Base-by-base conservation (phyloP, 2,113 vertebrate genomes). In the Phrynosoma platyrhinos region DNA sequence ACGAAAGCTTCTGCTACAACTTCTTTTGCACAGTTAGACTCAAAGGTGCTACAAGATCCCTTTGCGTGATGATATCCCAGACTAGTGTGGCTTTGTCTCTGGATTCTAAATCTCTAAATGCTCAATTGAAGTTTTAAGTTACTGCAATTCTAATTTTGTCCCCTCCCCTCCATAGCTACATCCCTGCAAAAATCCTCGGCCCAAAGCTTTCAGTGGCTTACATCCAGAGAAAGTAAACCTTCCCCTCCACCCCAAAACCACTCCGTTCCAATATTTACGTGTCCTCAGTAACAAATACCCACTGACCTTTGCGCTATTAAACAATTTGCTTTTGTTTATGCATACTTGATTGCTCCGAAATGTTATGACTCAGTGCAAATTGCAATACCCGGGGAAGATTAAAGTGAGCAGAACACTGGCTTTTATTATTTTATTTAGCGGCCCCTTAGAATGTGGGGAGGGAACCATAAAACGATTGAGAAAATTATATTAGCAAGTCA, bases 401-500 rank as follows among this genome's bases (percentile, higher is more conserved):
- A 93, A 96, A 92, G 94, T 92, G 95, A 96, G 96, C 94, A 95
- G 30, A 95, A 95, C 23, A 91, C 87, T 75, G 85, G 93, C 92
- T 95, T 71, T 96, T 90, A 94, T 89, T 18, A 1, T 47, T 47
- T 47, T 47, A 47, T 47, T 47, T 47, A 91, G 93, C 96, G 95
- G 93, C 95, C 90, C 90, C 90, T 94, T 96, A 94, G 94, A 94
- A 96, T 72, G 92, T 84, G 95, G 89, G 78, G 85, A 94, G 96
- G 91, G 88, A 92, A 95, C 96, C 96, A 97, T 96, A 97, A 97
- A 97, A 96, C 96, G 93, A 96, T 93, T 95, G 92, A 92, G 94
- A 95, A 97, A 96, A 97, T 95, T 93, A 91, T 97, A 95, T 97
- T 95, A 97, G 96, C 96, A 95, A 96, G 96, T 97, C 96, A 97